Evolutionary conservation across 2,113 vertebrate genomes (phyloP), one percentile per base, ranked within the genome.

Genomic region (Sinocyclocheilus anshuiensis): DNA sequence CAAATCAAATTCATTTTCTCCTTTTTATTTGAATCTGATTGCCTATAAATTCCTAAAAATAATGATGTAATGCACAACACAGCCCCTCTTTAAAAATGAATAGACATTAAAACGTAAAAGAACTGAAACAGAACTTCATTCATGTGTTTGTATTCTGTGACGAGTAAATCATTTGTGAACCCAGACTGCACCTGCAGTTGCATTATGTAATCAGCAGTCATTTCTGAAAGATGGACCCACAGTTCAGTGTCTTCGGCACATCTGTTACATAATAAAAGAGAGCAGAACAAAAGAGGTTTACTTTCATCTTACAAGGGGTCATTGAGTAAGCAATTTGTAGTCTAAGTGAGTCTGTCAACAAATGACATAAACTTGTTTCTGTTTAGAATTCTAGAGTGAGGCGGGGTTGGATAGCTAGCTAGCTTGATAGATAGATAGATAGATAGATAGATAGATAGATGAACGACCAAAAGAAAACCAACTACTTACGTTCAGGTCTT

Each of bases 231-330:
- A 81, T 22, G 3, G 33, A 45, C 57, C 22, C 33, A 80, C 26
- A 55, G 55, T 33, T 80, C 13, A 45, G 78, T 80, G 45, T 48
- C 53, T 42, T 63, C 22, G 33, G 13, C 20, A 45, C n/a, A 20
- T 45, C 57, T 18, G n/a, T 82, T 50, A 33, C 42, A 69, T 50
- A 82, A 81, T 65, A 39, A 42, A 81, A 82, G 22, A 80, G 13
- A 33, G 61, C 50, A 1, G 42, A 69, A 45, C 79, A 81, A 81
- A 69, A 65, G n/a, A 69, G 80, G 16, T 69, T 69, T 82, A 50
- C 39, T 45, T 29, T 67, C 24, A 50, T 50, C 10, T 10, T 63
- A 63, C 61, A 80, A 22, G 42, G 16, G 36, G 24, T 65, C 36
- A 48, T 22, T 50, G 39, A 29, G 24, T 69, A 33, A 67, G 42